Evolutionary conservation across 1,140 invertebrate genomes (phyloP).

Genomic region (Leptinotarsa defecta): DNA sequence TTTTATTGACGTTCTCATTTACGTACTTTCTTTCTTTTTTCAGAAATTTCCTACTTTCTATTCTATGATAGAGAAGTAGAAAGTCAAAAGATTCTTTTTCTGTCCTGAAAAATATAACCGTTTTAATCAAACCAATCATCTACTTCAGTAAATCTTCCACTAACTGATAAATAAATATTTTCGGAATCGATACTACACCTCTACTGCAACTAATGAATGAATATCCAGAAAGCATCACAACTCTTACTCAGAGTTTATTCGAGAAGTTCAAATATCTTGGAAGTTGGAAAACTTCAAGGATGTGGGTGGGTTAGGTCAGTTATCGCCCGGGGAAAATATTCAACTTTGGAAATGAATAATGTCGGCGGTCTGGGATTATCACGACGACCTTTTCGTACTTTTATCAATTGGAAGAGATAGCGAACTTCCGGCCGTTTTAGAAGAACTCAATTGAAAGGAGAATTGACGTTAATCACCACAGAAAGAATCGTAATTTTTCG

Average conservation of each 20-base stretch:
- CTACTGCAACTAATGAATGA: background rate
- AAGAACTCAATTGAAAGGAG: background rate
- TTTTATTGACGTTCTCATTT: too few relatives aligned
- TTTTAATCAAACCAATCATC: too few relatives aligned
- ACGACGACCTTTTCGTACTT: constrained; percentile 12
- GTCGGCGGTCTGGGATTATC: constrained; percentile 17
- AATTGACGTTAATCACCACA: background rate
- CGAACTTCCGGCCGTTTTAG: background rate
- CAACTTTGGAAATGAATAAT: constrained; percentile 27
- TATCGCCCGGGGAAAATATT: constrained; percentile 21
- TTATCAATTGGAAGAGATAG: constrained; percentile 11
- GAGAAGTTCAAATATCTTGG: constrained; percentile 33
- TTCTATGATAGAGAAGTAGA: too few relatives aligned
- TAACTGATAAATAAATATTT: too few relatives aligned
- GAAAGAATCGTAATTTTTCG: background rate
- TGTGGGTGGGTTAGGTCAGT: constrained; percentile 36
- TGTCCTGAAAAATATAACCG: too few relatives aligned
- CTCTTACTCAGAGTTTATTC: constrained; percentile 15
- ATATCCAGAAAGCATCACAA: background rate
- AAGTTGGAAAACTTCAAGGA: constrained; percentile 41
- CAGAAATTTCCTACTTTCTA: too few relatives aligned
- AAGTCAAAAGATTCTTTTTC: too few relatives aligned
- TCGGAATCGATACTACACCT: background rate
- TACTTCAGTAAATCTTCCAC: too few relatives aligned
- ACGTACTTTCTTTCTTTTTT: too few relatives aligned